Evolutionary conservation across 2,113 vertebrate species (phyloP).

Genomic region (Shinisaurus crocodilurus): DNA sequence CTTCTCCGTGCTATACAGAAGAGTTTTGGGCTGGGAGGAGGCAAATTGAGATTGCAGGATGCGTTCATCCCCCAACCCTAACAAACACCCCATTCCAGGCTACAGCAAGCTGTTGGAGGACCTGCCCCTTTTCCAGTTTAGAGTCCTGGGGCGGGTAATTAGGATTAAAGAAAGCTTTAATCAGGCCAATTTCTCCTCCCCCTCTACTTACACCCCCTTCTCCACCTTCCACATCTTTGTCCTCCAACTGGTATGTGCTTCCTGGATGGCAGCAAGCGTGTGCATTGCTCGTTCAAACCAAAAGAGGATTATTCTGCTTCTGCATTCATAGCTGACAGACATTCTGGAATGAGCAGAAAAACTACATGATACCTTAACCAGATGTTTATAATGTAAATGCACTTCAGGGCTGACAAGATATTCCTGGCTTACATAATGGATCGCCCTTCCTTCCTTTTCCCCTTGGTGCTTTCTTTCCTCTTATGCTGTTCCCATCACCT

Average conservation of each 20-base stretch:
- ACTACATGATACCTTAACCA: not conserved
- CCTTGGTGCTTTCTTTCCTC: not conserved
- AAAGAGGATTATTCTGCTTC: slow-evolving; percentile 8
- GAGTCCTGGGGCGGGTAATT: not conserved
- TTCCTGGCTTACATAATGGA: not conserved
- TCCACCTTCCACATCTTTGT: not conserved
- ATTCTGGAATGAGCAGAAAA: not conserved
- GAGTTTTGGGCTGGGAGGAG: too few species aligned
- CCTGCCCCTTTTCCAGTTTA: not conserved
- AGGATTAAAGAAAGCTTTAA: not conserved
- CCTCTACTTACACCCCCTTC: too few species aligned
- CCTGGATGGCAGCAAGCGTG: too few species aligned
- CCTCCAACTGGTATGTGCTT: not conserved
- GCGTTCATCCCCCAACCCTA: not conserved
- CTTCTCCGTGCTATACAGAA: too few species aligned
- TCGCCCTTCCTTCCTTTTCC: not conserved
- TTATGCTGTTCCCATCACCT: not conserved
- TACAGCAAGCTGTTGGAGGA: not conserved
- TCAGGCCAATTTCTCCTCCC: not conserved
- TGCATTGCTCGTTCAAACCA: not conserved
- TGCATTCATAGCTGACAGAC: not conserved
- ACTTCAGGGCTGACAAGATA: not conserved
- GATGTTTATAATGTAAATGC: not conserved
- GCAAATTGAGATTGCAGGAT: too few species aligned
- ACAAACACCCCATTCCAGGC: not conserved